Percentiles rank a stretch among this genome's conserved stretches.
Conservation (phyloP, 2,888 invertebrate genomes). For the Idaea aversata region DNA sequence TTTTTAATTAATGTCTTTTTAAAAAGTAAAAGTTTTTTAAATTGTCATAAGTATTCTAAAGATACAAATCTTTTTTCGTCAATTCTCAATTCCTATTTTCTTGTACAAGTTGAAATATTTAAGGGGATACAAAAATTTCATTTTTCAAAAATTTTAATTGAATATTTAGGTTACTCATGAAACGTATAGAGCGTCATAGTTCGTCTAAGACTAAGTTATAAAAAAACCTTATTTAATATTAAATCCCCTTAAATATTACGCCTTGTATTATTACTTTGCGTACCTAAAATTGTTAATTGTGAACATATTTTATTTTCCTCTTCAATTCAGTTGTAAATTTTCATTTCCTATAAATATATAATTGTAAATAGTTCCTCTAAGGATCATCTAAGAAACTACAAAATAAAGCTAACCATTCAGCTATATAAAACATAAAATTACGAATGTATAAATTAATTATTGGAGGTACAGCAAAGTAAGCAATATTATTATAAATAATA, state of each 20-base stretch:
- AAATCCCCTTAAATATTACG: neutral
- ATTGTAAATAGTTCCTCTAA: slow-evolving; percentile 2
- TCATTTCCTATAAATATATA: neutral
- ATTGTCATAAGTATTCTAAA: no score
- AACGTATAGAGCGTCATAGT: no score
- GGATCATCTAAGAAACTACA: neutral
- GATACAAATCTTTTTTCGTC: no score
- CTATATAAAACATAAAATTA: neutral
- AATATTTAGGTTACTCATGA: no score
- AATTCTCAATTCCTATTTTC: no score
- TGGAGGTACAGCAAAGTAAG: slow-evolving; percentile 62
- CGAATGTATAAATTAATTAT: slow-evolving; percentile 56
- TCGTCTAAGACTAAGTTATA: neutral
- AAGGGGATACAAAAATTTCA: no score
- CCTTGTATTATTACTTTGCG: slow-evolving; percentile 2
- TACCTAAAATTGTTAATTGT: slow-evolving; percentile 1
- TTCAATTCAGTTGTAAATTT: neutral
- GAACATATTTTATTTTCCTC: neutral
- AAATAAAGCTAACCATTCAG: neutral
- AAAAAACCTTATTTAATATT: neutral
- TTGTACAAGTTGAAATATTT: no score
- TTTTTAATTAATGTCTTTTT: no score
- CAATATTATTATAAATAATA: slow-evolving; percentile 52
- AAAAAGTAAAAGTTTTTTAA: no score
- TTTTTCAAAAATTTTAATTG: no score